A percentile compares a stretch with the other conserved stretches of the same genome.
Conservation (phyloP, 2,888 invertebrate genomes). For the Cryptocephalus moraei region DNA sequence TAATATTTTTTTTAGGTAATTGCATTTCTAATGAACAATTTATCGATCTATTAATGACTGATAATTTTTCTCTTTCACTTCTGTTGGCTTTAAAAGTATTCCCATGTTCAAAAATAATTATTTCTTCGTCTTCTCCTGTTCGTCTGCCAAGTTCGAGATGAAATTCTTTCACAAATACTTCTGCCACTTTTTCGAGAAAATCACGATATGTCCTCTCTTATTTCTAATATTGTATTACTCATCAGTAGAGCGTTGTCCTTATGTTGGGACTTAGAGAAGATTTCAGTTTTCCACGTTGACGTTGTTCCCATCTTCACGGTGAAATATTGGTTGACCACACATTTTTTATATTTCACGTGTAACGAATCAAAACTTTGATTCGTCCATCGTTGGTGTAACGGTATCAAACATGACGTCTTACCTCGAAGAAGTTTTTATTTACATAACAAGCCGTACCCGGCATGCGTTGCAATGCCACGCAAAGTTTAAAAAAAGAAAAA, state of each 20-base stretch:
- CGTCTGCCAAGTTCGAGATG: no score
- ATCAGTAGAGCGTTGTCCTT: constrained; percentile 15
- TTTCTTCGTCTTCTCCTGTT: no score
- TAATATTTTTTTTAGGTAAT: constrained; percentile 23
- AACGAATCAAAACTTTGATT: constrained; percentile 11
- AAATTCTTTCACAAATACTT: no score
- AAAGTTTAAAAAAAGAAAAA: no score
- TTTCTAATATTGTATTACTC: constrained; percentile 21
- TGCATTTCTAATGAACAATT: constrained; percentile 36
- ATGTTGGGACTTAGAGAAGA: background rate
- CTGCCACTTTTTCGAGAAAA: constrained; percentile 11
- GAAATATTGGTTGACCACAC: constrained; percentile 17
- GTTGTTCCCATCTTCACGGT: constrained; percentile 14
- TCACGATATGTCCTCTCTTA: constrained; percentile 19
- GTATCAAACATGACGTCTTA: no score
- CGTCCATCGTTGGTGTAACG: no score
- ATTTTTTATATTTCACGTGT: constrained; percentile 19
- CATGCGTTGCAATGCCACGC: no score
- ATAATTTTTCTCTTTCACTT: constrained; percentile 4
- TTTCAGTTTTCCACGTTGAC: constrained; percentile 6
- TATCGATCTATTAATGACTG: constrained; percentile 18
- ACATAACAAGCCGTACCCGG: no score
- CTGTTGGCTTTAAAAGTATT: background rate
- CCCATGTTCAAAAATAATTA: no score
- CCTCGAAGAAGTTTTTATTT: no score